Base-by-base conservation (phyloP, 2,888 invertebrate genomes). In the Halictus quadricinctus region DNA sequence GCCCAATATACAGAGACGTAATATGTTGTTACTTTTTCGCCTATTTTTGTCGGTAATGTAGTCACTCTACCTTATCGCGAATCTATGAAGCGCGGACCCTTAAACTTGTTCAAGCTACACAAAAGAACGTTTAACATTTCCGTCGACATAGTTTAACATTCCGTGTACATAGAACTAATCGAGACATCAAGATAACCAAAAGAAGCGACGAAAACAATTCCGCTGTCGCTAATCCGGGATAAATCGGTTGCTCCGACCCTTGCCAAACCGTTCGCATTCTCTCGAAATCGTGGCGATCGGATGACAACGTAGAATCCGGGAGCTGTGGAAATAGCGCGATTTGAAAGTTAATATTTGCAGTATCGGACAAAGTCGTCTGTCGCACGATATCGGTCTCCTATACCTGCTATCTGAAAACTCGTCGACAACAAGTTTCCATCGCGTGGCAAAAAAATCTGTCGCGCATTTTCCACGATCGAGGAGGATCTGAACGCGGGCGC, bases 341-440 rank as follows among this genome's bases (percentile, higher is more conserved):
- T 50, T 66, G 66, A 48, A 79, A 73, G 79, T 73, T 79, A 79
- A 79, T 79, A 79, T 79, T 79, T 79, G 73, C 73, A 36, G 69
- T 76, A 46, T 66, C 50, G 66, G 43, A 70, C 70, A 54, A 54
- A 64, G 75, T 76, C 43, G 21, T 73, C 58, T 29, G 74, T 72
- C 64, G 43, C 48, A 48, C 74, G 76, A 82, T 85, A 82, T 87
- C 86, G 82, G 72, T 82, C 69, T 82, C 54, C 85, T 84, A 81
- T 85, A 76, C 36, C 36, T 36, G 36, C 64, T 29, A 64, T 64
- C 29, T 29, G 64, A 64, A 66, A 76, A 75, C 75, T 75, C 50
- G 72, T 7, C 70, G 48, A 78, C 81, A 76, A 80, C 77, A 76
- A 79, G 72, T 64, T 79, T 70, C 70, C 60, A 82, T 48, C 36